These are phyloP conservation scores for Cyprinodon brontotheroides DNA, from an alignment of 2,113 vertebrate genomes.

Conservation along the genomic window DNA sequence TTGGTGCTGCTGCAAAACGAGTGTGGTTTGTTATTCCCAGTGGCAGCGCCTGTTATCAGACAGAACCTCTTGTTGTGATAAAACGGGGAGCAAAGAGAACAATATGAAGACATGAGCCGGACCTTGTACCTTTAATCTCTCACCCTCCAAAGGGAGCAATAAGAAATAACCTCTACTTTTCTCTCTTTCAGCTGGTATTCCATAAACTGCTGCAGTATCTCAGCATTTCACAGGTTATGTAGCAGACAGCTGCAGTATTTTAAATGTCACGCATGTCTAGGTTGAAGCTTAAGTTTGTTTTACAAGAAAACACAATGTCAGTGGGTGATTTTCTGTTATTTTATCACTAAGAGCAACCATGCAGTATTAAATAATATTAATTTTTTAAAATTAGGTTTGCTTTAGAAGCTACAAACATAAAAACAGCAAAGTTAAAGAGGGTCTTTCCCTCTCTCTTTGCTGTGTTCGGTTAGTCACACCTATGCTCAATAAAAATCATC, in stretches of 20 bases:
- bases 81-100: slow-evolving; percentile 44
- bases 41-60: slow-evolving; percentile 54
- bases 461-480: too few species aligned
- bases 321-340: neutral
- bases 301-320: neutral
- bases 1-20: slow-evolving; percentile 56
- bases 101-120: slow-evolving; percentile 38
- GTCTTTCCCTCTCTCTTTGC: too few species aligned
- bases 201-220: slow-evolving; percentile 15
- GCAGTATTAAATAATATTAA: too few species aligned
- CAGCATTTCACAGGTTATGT: slow-evolving; percentile 9
- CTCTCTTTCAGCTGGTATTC: slow-evolving; percentile 9
- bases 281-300: slow-evolving; percentile 3
- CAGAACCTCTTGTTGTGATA: slow-evolving; percentile 56
- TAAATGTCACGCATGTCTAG: neutral
- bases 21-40: slow-evolving; percentile 65
- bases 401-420: too few species aligned
- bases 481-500: too few species aligned
- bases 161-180: slow-evolving; percentile 7
- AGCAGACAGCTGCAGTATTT: slow-evolving; percentile 7
- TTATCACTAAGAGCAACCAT: neutral
- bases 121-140: slow-evolving; percentile 38
- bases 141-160: slow-evolving; percentile 15
- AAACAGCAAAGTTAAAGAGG: too few species aligned
- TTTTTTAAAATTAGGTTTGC: too few species aligned